Evolutionary conservation across 2,888 invertebrate species (phyloP).

Genomic region (Thymelicus acteon): DNA sequence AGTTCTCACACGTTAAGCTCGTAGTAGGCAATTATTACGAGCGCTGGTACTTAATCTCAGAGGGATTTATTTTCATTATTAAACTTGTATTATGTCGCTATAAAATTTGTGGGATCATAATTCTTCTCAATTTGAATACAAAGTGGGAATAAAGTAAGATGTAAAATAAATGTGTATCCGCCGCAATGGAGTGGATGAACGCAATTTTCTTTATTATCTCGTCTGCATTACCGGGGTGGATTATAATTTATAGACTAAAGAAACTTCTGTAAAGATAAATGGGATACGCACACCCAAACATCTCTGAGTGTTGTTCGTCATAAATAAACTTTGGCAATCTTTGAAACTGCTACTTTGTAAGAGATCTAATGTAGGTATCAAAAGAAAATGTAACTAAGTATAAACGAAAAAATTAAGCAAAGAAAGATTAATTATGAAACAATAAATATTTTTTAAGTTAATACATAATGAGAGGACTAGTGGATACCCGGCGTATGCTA

Average conservation of each 20-base stretch:
- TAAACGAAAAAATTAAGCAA: too few relatives aligned
- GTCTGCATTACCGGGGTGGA: slow-evolving; percentile 11
- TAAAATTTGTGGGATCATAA: slow-evolving; percentile 36
- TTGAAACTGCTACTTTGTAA: too few relatives aligned
- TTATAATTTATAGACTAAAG: slow-evolving; percentile 4
- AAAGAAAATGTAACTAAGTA: too few relatives aligned
- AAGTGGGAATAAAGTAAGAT: slow-evolving; percentile 35
- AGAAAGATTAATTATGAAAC: too few relatives aligned
- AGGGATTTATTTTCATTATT: slow-evolving; percentile 31
- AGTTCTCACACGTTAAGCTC: neutral
- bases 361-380: neutral
- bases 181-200: slow-evolving; percentile 26
- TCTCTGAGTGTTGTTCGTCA: too few relatives aligned
- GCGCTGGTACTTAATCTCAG: slow-evolving; percentile 16
- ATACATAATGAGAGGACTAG: too few relatives aligned
- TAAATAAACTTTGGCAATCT: too few relatives aligned
- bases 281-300: neutral
- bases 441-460: too few relatives aligned
- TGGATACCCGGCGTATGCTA: too few relatives aligned
- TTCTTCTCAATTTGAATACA: slow-evolving; percentile 37
- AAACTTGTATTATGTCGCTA: slow-evolving; percentile 32
- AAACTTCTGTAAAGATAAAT: neutral
- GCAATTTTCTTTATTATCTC: slow-evolving; percentile 32
- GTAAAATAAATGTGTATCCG: slow-evolving; percentile 33
- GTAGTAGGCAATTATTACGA: slow-evolving; percentile 12